Conservation (phyloP, 2,888 invertebrate species). For the Amphimallon solstitiale region DNA sequence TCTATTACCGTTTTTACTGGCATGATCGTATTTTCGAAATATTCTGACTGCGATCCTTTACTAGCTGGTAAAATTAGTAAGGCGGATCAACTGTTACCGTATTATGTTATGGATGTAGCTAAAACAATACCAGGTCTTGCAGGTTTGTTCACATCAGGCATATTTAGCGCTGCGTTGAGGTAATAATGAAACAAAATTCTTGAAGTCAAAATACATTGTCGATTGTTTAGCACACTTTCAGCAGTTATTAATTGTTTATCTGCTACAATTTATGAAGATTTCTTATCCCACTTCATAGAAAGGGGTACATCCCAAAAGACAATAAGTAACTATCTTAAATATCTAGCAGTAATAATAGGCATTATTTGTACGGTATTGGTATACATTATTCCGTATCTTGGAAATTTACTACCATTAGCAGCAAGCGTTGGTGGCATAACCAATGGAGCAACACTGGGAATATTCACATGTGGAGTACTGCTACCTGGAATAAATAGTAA, state of each 20-base stretch:
- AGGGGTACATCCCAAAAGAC: slow-evolving; percentile 64
- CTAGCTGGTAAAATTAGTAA: slow-evolving; percentile 67
- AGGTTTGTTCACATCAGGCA: slow-evolving; percentile 79
- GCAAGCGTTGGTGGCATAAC: slow-evolving; percentile 72
- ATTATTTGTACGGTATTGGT: slow-evolving; percentile 78
- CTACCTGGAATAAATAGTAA: slow-evolving; percentile 71
- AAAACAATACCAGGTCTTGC: slow-evolving; percentile 74
- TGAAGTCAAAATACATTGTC: background rate
- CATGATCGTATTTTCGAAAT: slow-evolving; percentile 71
- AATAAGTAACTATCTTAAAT: slow-evolving; percentile 70
- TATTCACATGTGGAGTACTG: slow-evolving; percentile 73
- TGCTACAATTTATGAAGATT: slow-evolving; percentile 74
- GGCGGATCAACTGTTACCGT: slow-evolving; percentile 72
- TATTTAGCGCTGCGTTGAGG: slow-evolving; percentile 77
- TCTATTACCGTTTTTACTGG: slow-evolving; percentile 69
- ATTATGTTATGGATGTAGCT: slow-evolving; percentile 78
- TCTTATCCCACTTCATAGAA: slow-evolving; percentile 68
- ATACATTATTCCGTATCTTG: slow-evolving; percentile 71
- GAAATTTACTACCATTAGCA: slow-evolving; percentile 73
- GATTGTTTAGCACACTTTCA: slow-evolving; percentile 68
- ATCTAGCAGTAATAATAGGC: slow-evolving; percentile 66
- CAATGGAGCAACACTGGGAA: slow-evolving; percentile 72
- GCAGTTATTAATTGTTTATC: slow-evolving; percentile 71
- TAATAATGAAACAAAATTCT: background rate
- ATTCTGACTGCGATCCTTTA: slow-evolving; percentile 73